These are phyloP conservation scores for Mesitornis unicolor DNA, from an alignment of 2,113 vertebrate genomes.

Conservation along the genomic window DNA sequence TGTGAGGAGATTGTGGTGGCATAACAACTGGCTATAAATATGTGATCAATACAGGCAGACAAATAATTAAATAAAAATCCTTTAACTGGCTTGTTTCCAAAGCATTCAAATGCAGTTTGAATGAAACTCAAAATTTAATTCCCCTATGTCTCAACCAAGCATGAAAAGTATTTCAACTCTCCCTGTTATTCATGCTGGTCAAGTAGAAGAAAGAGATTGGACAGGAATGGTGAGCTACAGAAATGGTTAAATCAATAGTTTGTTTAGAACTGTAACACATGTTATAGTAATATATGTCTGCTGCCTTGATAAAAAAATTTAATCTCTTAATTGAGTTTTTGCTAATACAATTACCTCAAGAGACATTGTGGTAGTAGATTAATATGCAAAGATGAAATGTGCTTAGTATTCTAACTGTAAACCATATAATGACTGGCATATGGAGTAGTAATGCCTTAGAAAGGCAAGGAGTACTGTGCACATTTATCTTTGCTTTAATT, in stretches of 20 bases:
- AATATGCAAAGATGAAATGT: neutral
- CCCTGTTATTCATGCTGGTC: neutral
- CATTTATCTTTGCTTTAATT: neutral
- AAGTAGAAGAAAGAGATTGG: neutral
- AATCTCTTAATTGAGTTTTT: neutral
- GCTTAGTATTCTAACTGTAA: neutral
- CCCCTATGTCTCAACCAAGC: neutral
- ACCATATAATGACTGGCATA: neutral
- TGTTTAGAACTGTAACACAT: neutral
- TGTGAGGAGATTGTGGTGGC: neutral
- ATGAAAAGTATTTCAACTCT: neutral
- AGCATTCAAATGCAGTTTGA: neutral
- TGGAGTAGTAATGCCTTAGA: neutral
- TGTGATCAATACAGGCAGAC: neutral
- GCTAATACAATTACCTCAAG: too few species aligned
- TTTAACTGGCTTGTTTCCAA: neutral
- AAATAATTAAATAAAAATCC: neutral
- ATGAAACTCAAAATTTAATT: neutral
- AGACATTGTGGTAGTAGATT: neutral
- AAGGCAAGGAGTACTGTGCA: neutral
- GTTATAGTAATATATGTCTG: neutral
- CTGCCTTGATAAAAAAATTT: neutral
- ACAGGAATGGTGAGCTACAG: neutral
- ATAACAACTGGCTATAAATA: neutral
- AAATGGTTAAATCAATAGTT: neutral